A percentile compares a stretch with the other conserved stretches of the same genome.
phyloP scores from a whole-genome alignment of 2,797 vertebrate genomes.

The Epinephelus coioides region DNA sequence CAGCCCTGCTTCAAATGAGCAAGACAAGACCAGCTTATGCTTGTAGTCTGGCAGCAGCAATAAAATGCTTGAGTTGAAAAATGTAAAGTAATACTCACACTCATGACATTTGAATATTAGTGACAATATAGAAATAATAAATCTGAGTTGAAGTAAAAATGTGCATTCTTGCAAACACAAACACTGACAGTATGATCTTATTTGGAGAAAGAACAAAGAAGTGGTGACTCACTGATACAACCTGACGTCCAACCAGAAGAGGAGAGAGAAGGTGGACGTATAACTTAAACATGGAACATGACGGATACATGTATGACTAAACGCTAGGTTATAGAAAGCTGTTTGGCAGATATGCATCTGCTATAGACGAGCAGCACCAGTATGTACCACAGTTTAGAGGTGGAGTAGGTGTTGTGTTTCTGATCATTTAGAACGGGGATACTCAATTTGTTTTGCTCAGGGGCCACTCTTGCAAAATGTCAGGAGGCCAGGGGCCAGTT shows the following conservation, averaged over 20 bases:
- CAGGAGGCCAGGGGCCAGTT: too few relatives aligned
- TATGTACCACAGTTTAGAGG: not conserved
- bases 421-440: too few relatives aligned
- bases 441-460: too few relatives aligned
- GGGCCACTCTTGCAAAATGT: too few relatives aligned
- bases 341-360: not conserved
- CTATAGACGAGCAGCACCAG: constrained; percentile 9
- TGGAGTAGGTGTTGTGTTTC: not conserved
- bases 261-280: not conserved
- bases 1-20: constrained; percentile 42
- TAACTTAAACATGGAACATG: constrained; percentile 4
- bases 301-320: not conserved
- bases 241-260: not conserved
- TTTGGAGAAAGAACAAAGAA: not conserved
- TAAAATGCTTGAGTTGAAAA: constrained; percentile 34
- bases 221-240: not conserved
- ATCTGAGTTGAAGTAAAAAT: constrained; percentile 33
- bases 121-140: constrained; percentile 18
- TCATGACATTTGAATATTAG: constrained; percentile 31
- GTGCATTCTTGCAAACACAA: constrained; percentile 22
- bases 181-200: constrained; percentile 5
- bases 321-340: constrained; percentile 19
- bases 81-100: constrained; percentile 20
- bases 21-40: constrained; percentile 51
- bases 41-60: constrained; percentile 54